Percentiles rank a stretch among this genome's conserved stretches.
Evolutionary conservation across 2,113 vertebrate species (phyloP).

Genomic region (Mohoua ochrocephala): DNA sequence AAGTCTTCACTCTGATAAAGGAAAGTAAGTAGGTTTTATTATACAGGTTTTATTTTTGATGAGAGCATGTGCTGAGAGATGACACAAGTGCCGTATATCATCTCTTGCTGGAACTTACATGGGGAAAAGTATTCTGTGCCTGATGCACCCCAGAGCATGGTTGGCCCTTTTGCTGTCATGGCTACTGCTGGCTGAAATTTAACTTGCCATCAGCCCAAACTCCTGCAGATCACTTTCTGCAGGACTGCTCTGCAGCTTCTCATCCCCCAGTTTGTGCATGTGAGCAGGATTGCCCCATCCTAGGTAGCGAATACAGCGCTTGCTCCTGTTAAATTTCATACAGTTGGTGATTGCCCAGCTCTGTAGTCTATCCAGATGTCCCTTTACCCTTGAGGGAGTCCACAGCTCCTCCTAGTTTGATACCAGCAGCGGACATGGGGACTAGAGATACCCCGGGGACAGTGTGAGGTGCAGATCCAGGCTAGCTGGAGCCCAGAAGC

Average conservation of each 20-base stretch:
- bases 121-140: not conserved
- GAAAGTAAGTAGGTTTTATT: not conserved
- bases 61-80: rapidly evolving
- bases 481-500: not conserved
- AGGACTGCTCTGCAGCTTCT: not conserved
- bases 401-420: not conserved
- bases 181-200: not conserved
- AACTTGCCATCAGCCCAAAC: not conserved
- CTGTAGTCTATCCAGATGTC: not conserved
- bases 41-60: not conserved
- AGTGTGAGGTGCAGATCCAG: not conserved
- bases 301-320: not conserved
- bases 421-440: not conserved
- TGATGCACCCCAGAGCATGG: not conserved
- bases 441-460: not conserved
- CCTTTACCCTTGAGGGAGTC: not conserved
- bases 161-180: not conserved
- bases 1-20: not conserved
- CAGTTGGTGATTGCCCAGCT: not conserved
- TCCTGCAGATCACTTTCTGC: not conserved
- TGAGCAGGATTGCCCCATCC: not conserved
- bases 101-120: not conserved
- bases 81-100: not conserved
- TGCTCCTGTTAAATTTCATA: not conserved
- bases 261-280: not conserved